Conservation (phyloP, 2,113 vertebrate genomes). For the Empidonax traillii region DNA sequence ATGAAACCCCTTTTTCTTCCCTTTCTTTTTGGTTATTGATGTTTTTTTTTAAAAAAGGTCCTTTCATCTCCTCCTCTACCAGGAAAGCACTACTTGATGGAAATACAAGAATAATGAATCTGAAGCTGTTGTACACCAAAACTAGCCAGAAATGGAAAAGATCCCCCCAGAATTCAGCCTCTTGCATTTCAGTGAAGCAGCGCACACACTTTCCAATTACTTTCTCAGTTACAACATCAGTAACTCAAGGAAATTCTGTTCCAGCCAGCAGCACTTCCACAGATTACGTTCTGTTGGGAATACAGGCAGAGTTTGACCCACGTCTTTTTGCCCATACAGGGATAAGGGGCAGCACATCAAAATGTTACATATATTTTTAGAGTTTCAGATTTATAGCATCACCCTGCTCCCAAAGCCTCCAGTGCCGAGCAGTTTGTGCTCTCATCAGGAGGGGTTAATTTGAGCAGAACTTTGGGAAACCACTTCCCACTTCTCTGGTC, state of each 20-base stretch:
- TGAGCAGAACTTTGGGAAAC: not conserved
- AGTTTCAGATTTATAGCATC: not conserved
- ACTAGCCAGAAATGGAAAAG: not conserved
- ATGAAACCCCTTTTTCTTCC: conserved; percentile 18
- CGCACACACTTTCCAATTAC: not conserved
- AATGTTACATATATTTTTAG: not conserved
- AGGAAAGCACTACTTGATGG: conserved; percentile 12
- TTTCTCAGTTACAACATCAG: not conserved
- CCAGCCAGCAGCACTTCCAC: not conserved
- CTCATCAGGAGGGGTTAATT: not conserved
- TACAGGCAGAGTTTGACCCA: not conserved
- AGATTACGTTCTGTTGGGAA: not conserved
- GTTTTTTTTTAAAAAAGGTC: conserved; percentile 35
- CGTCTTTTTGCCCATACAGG: not conserved
- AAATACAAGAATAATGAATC: conserved; percentile 38
- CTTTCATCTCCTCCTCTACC: conserved; percentile 32
- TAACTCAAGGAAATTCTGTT: conserved; percentile 1
- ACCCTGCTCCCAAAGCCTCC: not conserved
- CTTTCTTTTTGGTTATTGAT: conserved; percentile 40
- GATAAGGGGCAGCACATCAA: not conserved
- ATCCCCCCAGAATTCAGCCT: not conserved
- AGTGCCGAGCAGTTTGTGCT: not conserved
- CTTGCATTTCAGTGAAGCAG: not conserved
- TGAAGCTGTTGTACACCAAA: not conserved
- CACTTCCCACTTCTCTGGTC: not conserved